These are phyloP conservation scores for Lasioglossum calceatum DNA, from an alignment of 2,888 invertebrate species.

Conservation along the genomic window DNA sequence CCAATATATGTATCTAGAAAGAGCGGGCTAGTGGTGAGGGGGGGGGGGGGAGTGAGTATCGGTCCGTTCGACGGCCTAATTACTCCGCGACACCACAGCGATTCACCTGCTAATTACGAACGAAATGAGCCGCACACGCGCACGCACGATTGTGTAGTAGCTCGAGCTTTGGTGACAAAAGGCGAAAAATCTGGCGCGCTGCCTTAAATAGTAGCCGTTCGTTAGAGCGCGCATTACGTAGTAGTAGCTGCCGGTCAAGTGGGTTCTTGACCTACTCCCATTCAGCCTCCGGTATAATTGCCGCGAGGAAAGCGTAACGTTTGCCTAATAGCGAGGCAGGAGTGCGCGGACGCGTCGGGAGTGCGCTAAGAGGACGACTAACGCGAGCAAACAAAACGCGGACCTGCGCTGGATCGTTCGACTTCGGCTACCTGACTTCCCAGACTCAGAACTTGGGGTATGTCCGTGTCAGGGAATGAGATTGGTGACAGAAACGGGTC, in stretches of 20 bases:
- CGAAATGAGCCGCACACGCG: not conserved
- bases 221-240: conserved; percentile 51
- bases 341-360: not conserved
- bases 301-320: conserved; percentile 42
- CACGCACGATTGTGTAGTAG: not conserved
- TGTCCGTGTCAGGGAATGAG: not conserved
- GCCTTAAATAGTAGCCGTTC: conserved; percentile 60
- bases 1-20: not conserved
- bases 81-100: not conserved
- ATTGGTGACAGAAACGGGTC: not conserved
- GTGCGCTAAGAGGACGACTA: not conserved
- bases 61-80: conserved; percentile 2
- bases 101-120: not conserved
- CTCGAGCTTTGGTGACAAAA: not conserved
- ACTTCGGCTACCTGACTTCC: not conserved
- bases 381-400: not conserved
- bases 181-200: conserved; percentile 5
- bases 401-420: not conserved
- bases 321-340: conserved; percentile 33
- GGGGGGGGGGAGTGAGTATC: not conserved
- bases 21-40: accelerated
- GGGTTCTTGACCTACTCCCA: conserved; percentile 61
- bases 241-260: conserved; percentile 44
- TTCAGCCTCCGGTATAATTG: conserved; percentile 42
- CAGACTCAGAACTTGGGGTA: not conserved